phyloP scores from a whole-genome alignment of 2,113 vertebrate genomes.

The Scalopus aquaticus region DNA sequence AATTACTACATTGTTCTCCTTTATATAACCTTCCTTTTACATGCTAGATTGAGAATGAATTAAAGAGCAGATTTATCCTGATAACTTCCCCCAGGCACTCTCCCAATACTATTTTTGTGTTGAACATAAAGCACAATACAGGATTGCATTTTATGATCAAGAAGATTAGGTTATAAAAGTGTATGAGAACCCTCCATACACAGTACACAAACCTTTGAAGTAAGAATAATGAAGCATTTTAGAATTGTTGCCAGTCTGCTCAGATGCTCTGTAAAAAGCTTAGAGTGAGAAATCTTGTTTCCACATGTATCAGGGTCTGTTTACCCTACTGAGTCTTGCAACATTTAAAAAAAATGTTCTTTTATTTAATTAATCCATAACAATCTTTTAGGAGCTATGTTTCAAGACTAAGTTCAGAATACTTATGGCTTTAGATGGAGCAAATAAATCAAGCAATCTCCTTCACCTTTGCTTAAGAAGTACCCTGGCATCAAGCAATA shows the following conservation, averaged over 20 bases:
- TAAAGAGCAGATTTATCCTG: background rate
- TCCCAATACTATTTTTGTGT: background rate
- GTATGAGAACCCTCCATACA: background rate
- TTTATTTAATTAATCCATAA: background rate
- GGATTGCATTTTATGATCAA: background rate
- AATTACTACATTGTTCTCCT: background rate
- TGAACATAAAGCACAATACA: background rate
- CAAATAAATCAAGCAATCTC: background rate
- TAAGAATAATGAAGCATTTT: background rate
- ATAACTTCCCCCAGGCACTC: background rate
- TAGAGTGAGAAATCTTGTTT: background rate
- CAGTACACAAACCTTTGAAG: background rate
- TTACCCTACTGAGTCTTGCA: background rate
- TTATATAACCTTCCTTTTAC: background rate
- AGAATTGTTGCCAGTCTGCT: background rate
- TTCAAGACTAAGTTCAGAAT: background rate
- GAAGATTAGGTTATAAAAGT: background rate
- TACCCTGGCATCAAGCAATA: background rate
- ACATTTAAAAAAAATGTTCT: background rate
- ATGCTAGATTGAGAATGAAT: background rate
- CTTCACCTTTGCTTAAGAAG: background rate
- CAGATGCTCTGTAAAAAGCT: background rate
- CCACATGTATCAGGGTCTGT: background rate
- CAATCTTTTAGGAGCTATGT: background rate
- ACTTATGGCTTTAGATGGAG: background rate